These are phyloP conservation scores for Oryctolagus cuniculus DNA, from an alignment of 2,113 vertebrate species.

Conservation along the genomic window mOryCun1.1 NC_091436.1:130869001-130869500, in stretches of 20 bases:
- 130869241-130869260: conserved; percentile 1
- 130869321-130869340: background rate
- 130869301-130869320: background rate
- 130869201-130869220: background rate
- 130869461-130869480: too few species aligned
- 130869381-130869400: background rate
- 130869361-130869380: background rate
- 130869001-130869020: conserved; percentile 91
- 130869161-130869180: conserved; percentile 89
- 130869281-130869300: background rate
- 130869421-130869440: background rate
- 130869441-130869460: background rate
- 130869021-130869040: conserved; percentile 90
- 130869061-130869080: conserved; percentile 89
- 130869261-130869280: background rate
- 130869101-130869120: conserved; percentile 89
- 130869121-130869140: conserved; percentile 91
- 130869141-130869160: conserved; percentile 92
- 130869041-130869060: conserved; percentile 90
- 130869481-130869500: background rate
- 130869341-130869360: background rate
- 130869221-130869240: conserved; percentile 30
- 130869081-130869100: conserved; percentile 92
- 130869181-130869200: conserved; percentile 4
- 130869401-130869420: background rate